Conservation (phyloP, 2,888 invertebrate genomes). For the Linnaemya tessellans region DNA sequence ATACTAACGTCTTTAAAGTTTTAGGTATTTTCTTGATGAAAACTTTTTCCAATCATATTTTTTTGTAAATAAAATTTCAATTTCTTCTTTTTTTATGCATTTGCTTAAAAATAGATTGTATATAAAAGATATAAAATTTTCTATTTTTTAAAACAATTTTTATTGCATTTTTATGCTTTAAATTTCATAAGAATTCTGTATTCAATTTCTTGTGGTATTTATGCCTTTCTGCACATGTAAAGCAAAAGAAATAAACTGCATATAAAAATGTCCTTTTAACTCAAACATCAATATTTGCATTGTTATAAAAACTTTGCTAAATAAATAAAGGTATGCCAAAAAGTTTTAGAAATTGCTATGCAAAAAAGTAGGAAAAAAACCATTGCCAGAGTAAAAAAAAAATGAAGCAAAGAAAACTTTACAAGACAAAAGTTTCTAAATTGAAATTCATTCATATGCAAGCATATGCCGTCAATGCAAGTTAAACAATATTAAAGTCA, state of each 20-base stretch:
- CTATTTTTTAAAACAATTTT: slow-evolving; percentile 1
- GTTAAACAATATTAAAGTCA: slow-evolving; percentile 64
- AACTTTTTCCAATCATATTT: too few relatives aligned
- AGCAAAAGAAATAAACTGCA: slow-evolving; percentile 13
- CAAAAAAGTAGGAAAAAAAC: slow-evolving; percentile 11
- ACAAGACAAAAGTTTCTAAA: slow-evolving; percentile 65
- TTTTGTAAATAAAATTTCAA: too few relatives aligned
- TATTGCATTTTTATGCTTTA: slow-evolving; percentile 18
- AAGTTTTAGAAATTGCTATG: slow-evolving; percentile 55
- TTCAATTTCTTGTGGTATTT: slow-evolving; percentile 35
- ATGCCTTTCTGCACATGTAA: neutral
- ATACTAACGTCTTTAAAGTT: too few relatives aligned
- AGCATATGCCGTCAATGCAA: slow-evolving; percentile 58
- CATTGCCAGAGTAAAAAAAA: too few relatives aligned
- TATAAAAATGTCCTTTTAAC: slow-evolving; percentile 50
- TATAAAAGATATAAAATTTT: neutral
- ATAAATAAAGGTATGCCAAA: slow-evolving; percentile 64
- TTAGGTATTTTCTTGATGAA: too few relatives aligned
- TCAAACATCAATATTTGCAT: slow-evolving; percentile 68
- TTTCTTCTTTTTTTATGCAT: too few relatives aligned
- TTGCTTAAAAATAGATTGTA: too few relatives aligned
- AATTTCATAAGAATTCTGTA: slow-evolving; percentile 35
- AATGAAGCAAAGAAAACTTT: slow-evolving; percentile 32
- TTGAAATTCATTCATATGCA: slow-evolving; percentile 68
- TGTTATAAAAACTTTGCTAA: slow-evolving; percentile 66